Evolutionary conservation across 2,888 invertebrate species (phyloP).

Genomic region (Rotaria macrura): DNA sequence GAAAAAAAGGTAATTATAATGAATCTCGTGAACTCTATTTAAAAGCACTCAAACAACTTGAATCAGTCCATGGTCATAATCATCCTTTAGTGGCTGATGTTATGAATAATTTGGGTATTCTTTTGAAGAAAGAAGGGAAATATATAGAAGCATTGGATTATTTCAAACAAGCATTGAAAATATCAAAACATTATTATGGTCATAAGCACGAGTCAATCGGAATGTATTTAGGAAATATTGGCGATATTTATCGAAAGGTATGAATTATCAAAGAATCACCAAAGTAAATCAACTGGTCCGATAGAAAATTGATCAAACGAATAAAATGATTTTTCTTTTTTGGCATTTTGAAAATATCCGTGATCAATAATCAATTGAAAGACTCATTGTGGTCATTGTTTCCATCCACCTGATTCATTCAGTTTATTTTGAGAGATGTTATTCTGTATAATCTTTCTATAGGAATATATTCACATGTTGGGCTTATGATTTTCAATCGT

Average conservation of each 20-base stretch:
- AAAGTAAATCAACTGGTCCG: no score
- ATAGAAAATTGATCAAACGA: no score
- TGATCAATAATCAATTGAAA: no score
- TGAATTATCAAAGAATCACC: no score
- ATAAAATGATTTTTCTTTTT: no score
- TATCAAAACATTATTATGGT: background rate
- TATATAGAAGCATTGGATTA: background rate
- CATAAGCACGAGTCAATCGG: background rate
- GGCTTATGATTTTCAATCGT: no score
- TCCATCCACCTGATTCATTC: no score
- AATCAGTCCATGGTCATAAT: background rate
- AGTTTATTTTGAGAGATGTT: no score
- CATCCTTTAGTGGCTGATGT: background rate
- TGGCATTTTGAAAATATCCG: no score
- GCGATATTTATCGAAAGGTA: background rate
- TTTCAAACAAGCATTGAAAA: background rate
- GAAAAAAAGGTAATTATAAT: background rate
- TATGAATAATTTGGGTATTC: background rate
- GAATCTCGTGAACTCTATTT: background rate
- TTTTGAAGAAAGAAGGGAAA: background rate
- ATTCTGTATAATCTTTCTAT: no score
- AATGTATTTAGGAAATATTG: slow-evolving; percentile 2
- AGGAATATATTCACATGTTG: no score
- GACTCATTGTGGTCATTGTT: no score
- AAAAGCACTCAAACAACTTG: background rate